These are phyloP conservation scores for Echinarachnius parma DNA, from an alignment of 53 echinoderm and acorn worm species.

Conservation along the genomic window DNA sequence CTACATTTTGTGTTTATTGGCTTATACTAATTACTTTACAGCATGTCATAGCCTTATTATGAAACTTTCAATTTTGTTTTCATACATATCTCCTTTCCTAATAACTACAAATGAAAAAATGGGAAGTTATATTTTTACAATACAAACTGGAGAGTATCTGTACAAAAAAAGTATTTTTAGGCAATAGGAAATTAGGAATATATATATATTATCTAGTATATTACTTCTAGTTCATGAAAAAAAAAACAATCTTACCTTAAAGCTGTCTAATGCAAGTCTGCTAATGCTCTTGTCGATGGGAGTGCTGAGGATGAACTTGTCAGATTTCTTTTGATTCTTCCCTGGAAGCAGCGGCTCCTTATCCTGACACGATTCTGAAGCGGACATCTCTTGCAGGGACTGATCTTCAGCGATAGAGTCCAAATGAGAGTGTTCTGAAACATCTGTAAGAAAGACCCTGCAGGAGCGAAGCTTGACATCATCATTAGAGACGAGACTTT, in stretches of 20 bases:
- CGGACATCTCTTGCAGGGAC: background rate
- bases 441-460: background rate
- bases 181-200: too few species aligned
- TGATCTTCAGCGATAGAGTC: background rate
- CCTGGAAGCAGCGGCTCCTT: background rate
- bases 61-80: too few species aligned
- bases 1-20: too few species aligned
- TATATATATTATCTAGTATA: too few species aligned
- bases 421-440: background rate
- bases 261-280: constrained; percentile 40
- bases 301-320: background rate
- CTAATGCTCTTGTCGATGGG: constrained; percentile 26
- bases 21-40: too few species aligned
- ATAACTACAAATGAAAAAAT: too few species aligned
- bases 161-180: too few species aligned
- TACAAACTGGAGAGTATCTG: too few species aligned
- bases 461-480: constrained; percentile 4
- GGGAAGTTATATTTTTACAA: too few species aligned
- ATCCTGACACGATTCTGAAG: background rate
- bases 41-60: too few species aligned
- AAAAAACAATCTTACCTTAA: constrained; percentile 33
- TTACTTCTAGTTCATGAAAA: too few species aligned
- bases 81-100: too few species aligned
- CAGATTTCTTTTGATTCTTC: background rate
- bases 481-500: background rate